Conservation (phyloP, 2,113 vertebrate species). For the Callopanchax toddi region DNA sequence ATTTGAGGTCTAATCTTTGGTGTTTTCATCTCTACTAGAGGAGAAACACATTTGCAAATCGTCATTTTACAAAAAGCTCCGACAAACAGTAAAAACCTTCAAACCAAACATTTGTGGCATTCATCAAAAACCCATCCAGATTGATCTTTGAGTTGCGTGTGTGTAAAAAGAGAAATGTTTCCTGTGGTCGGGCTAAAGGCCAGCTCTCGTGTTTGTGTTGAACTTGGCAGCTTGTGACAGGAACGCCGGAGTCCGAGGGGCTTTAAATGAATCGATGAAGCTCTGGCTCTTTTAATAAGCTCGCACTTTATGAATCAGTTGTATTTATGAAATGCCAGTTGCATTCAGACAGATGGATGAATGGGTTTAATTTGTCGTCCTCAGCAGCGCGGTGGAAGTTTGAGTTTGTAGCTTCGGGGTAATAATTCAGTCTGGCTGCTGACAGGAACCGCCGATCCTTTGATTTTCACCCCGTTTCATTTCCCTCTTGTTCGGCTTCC, state of each 20-base stretch:
- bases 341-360: constrained; percentile 50
- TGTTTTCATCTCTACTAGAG: no score
- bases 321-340: constrained; percentile 62
- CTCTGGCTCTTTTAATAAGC: constrained; percentile 40
- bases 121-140: neutral
- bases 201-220: neutral
- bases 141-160: neutral
- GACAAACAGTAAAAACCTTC: neutral
- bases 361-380: constrained; percentile 47
- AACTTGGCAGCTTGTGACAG: constrained; percentile 12
- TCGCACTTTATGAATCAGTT: constrained; percentile 40
- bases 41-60: neutral
- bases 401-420: constrained; percentile 15
- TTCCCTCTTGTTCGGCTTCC: constrained; percentile 49
- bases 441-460: constrained; percentile 47
- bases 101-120: neutral
- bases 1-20: no score
- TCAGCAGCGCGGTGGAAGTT: constrained; percentile 5
- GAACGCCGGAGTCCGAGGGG: constrained; percentile 10
- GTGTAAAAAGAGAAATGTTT: neutral
- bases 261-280: constrained; percentile 35
- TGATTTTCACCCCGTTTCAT: constrained; percentile 60
- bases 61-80: neutral
- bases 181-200: neutral
- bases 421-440: constrained; percentile 59